Conservation (phyloP, 2,113 vertebrate species). For the Scartelaos histophorus region DNA sequence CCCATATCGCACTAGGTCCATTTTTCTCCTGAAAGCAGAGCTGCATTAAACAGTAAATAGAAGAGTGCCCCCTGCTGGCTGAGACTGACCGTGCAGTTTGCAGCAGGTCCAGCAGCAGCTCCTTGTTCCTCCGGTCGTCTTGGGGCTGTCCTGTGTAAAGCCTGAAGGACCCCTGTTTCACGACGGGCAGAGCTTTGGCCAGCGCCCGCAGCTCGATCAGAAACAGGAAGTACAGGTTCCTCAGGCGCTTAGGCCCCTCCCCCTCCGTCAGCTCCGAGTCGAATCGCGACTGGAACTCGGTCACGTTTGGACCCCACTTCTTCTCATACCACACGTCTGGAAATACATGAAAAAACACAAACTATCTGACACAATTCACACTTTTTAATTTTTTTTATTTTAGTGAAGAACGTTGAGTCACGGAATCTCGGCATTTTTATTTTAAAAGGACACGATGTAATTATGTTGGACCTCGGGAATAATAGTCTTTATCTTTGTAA, state of each 20-base stretch:
- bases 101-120: slow-evolving; percentile 86
- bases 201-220: slow-evolving; percentile 94
- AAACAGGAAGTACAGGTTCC: slow-evolving; percentile 96
- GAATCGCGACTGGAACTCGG: slow-evolving; percentile 89
- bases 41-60: too few relatives aligned
- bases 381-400: too few relatives aligned
- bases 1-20: too few relatives aligned
- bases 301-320: slow-evolving; percentile 88
- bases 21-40: too few relatives aligned
- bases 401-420: too few relatives aligned
- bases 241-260: slow-evolving; percentile 90
- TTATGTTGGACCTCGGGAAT: too few relatives aligned
- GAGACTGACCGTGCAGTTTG: slow-evolving; percentile 83
- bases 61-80: neutral
- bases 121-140: slow-evolving; percentile 87
- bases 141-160: slow-evolving; percentile 89
- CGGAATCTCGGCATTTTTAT: too few relatives aligned
- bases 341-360: neutral
- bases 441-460: too few relatives aligned
- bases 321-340: slow-evolving; percentile 89
- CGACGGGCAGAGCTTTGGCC: slow-evolving; percentile 90
- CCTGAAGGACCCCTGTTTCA: slow-evolving; percentile 87
- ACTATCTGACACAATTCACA: too few relatives aligned
- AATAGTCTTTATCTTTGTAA: too few relatives aligned
- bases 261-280: slow-evolving; percentile 67